A percentile compares a stretch with the other conserved stretches of the same genome.
Evolutionary conservation across 1,140 invertebrate species (phyloP).

Genomic region (Danaus melanippus): DNA sequence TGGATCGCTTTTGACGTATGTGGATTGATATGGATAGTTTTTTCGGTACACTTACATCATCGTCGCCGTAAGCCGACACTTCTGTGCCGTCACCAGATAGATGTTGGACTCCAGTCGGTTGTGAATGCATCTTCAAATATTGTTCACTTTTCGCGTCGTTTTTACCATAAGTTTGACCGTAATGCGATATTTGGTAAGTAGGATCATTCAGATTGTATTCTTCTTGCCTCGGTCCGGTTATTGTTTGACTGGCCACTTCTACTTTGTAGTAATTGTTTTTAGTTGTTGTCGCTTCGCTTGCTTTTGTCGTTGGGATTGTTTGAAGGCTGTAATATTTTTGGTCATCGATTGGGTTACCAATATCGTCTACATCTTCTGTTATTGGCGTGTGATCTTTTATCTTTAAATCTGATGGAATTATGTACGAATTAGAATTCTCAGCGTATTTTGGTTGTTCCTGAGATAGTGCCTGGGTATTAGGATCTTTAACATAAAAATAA

Average conservation of each 20-base stretch:
- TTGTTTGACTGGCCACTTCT: conserved; percentile 51
- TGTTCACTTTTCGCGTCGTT: conserved; percentile 30
- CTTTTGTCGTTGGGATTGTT: conserved; percentile 21
- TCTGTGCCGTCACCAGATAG: conserved; percentile 49
- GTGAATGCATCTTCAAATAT: conserved; percentile 41
- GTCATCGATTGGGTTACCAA: conserved; percentile 39
- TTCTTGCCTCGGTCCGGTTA: conserved; percentile 28
- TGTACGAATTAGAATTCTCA: conserved; percentile 29
- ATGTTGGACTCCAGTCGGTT: conserved; percentile 48
- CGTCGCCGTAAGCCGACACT: conserved; percentile 48
- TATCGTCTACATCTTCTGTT: conserved; percentile 61
- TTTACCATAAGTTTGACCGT: conserved; percentile 24
- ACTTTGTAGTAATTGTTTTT: conserved; percentile 58
- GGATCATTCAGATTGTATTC: conserved; percentile 17
- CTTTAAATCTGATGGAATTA: conserved; percentile 21
- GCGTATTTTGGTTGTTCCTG: conserved; percentile 27
- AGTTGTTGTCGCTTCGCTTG: conserved; percentile 36
- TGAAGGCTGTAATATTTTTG: conserved; percentile 18
- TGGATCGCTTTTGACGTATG: conserved; percentile 24
- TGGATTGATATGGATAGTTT: conserved; percentile 16
- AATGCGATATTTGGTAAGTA: conserved; percentile 6
- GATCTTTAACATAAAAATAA: conserved; percentile 49
- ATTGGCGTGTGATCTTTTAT: conserved; percentile 59
- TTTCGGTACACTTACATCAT: conserved; percentile 54
- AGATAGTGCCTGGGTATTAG: conserved; percentile 18